Conservation (phyloP, 1,140 invertebrate genomes). For the Apis laboriosa region DNA sequence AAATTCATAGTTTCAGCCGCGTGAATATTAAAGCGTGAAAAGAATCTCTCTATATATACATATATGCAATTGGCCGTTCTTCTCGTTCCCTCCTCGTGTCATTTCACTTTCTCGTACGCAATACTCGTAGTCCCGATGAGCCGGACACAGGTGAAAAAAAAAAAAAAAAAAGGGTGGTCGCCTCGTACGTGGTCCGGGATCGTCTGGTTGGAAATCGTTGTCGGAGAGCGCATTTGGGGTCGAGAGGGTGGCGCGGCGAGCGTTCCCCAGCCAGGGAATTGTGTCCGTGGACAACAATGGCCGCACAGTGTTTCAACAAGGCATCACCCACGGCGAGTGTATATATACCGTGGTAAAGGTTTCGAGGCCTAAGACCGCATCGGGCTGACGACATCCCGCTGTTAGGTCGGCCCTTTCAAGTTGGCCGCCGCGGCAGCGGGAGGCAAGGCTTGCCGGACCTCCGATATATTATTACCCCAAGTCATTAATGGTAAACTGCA, state of each 20-base stretch:
- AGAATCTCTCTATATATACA: too few species aligned
- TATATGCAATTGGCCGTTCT: neutral
- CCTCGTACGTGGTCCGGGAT: constrained; percentile 38
- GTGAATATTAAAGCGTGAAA: too few species aligned
- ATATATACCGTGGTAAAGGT: constrained; percentile 53
- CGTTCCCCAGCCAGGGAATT: neutral
- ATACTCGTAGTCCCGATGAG: too few species aligned
- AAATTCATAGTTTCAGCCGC: too few species aligned
- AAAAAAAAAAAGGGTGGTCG: neutral
- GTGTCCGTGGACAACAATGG: constrained; percentile 52
- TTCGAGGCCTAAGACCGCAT: constrained; percentile 65
- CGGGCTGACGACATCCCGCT: constrained; percentile 76
- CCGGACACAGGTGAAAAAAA: neutral
- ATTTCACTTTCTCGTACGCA: neutral
- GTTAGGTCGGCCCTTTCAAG: constrained; percentile 78
- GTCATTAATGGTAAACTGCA: constrained; percentile 80
- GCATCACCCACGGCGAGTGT: constrained; percentile 59
- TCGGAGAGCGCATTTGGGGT: neutral
- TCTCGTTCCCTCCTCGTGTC: too few species aligned
- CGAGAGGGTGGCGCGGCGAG: constrained; percentile 7
- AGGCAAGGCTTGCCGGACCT: constrained; percentile 70
- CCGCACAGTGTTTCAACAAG: constrained; percentile 60
- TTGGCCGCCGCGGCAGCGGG: constrained; percentile 77
- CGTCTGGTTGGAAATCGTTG: constrained; percentile 39
- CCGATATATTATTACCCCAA: constrained; percentile 77